Conservation (phyloP, 2,113 vertebrate genomes). For the Oncorhynchus nerka region DNA sequence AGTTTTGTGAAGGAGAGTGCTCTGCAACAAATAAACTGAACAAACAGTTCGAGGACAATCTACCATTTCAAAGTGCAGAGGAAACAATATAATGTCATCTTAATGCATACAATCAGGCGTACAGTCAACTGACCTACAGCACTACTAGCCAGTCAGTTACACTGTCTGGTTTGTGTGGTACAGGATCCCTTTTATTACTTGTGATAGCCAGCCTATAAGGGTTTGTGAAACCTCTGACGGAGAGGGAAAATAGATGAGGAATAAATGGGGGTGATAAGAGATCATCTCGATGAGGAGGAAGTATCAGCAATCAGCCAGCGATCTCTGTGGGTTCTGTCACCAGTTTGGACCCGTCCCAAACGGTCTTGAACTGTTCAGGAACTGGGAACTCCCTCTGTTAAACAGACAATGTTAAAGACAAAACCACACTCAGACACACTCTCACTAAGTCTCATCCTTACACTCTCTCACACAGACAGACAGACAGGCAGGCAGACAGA, state of each 20-base stretch:
- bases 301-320: constrained; percentile 76
- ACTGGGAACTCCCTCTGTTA: constrained; percentile 93
- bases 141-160: too few species aligned
- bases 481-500: not conserved
- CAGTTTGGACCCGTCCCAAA: constrained; percentile 92
- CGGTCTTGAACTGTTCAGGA: constrained; percentile 97
- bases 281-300: not conserved
- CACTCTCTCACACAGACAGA: not conserved
- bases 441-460: not conserved
- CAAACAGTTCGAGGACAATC: constrained; percentile 4
- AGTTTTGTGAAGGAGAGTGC: not conserved
- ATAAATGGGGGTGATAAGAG: constrained; percentile 2
- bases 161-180: not conserved
- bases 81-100: constrained; percentile 5
- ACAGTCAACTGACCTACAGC: not conserved
- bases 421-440: not conserved
- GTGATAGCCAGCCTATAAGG: not conserved
- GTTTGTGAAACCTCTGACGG: not conserved
- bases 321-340: constrained; percentile 95
- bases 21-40: not conserved
- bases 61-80: constrained; percentile 34
- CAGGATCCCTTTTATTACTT: not conserved
- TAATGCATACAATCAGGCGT: constrained; percentile 11
- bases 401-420: not conserved
- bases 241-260: not conserved